These are phyloP conservation scores for Drosophila longiperda DNA, from an alignment of 2,888 invertebrate species.

Conservation along the genomic window DNA sequence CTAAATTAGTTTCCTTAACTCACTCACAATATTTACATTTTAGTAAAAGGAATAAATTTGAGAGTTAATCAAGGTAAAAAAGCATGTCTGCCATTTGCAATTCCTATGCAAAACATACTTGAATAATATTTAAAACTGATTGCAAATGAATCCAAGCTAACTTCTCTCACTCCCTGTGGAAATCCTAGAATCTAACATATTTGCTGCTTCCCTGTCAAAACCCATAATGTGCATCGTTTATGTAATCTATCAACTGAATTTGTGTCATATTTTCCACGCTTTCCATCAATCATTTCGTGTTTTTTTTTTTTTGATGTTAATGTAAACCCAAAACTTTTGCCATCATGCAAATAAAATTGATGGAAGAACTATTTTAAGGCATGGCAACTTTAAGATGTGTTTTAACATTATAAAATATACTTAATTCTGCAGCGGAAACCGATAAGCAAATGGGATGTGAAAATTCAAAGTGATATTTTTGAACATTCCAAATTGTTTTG, in stretches of 20 bases:
- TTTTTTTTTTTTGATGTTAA: slow-evolving; percentile 9
- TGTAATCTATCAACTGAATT: slow-evolving; percentile 24
- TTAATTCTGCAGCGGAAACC: neutral
- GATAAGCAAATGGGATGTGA: neutral
- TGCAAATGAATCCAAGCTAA: no score
- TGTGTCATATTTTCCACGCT: slow-evolving; percentile 12
- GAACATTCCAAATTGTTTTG: neutral
- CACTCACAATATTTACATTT: slow-evolving; percentile 1
- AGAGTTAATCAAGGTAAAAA: neutral
- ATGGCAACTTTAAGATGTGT: neutral
- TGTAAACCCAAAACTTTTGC: slow-evolving; percentile 14
- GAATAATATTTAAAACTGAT: neutral
- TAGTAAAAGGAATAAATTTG: neutral
- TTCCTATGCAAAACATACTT: neutral
- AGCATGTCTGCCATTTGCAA: neutral
- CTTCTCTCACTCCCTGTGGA: no score
- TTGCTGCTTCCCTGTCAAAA: no score
- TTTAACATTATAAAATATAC: neutral
- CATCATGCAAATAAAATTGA: slow-evolving; percentile 16
- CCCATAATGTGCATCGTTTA: neutral
- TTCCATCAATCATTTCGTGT: slow-evolving; percentile 27
- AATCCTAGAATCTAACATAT: neutral
- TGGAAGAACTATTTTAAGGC: neutral
- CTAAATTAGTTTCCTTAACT: slow-evolving; percentile 8
- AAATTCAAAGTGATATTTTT: neutral